Conservation (phyloP, 2,797 vertebrate species). For the Peromyscus eremicus region DNA sequence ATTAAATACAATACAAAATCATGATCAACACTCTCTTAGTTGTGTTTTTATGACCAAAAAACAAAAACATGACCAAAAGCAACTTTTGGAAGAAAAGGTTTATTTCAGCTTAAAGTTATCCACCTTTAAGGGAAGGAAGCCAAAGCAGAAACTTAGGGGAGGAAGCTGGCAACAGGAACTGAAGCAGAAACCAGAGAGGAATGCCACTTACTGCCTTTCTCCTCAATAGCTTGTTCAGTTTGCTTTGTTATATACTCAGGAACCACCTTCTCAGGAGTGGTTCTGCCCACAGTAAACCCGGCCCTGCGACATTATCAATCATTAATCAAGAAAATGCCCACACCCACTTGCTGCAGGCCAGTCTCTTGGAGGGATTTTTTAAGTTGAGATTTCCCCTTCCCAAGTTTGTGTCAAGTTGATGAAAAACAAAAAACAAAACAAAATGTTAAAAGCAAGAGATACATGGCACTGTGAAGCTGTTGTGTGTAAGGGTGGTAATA, state of each 20-base stretch:
- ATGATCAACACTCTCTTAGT: not conserved
- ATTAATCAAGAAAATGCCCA: not conserved
- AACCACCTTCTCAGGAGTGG: not conserved
- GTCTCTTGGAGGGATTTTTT: not conserved
- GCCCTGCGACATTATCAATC: not conserved
- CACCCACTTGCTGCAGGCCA: not conserved
- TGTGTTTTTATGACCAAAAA: not conserved
- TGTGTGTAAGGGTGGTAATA: not conserved
- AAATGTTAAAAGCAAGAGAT: not conserved
- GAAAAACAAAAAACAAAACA: not conserved
- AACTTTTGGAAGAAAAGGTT: not conserved
- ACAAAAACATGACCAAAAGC: not conserved
- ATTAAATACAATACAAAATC: constrained; percentile 41
- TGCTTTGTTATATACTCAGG: not conserved
- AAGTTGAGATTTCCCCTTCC: not conserved
- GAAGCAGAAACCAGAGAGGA: not conserved
- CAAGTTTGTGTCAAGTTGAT: not conserved
- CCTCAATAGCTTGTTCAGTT: not conserved
- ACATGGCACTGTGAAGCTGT: not conserved
- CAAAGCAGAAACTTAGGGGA: not conserved
- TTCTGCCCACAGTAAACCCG: not conserved
- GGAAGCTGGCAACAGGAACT: not conserved
- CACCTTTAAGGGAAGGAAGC: not conserved
- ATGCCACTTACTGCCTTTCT: not conserved
- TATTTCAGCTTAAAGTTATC: not conserved